Conservation (phyloP, 2,888 invertebrate species). For the Automeris io region DNA sequence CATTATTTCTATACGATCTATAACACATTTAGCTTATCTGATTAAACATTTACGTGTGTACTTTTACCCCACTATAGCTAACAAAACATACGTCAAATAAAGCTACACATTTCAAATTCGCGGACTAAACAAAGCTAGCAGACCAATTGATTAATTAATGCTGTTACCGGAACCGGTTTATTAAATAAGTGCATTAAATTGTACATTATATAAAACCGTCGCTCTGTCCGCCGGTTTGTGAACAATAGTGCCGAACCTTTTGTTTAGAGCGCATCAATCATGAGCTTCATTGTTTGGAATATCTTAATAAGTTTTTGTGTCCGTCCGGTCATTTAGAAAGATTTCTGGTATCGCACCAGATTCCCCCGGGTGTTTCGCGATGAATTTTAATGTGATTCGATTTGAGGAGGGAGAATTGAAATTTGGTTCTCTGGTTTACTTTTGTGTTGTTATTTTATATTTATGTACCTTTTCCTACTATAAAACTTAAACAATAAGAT, state of each 20-base stretch:
- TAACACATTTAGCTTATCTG: too few species aligned
- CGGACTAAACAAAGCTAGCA: slow-evolving; percentile 36
- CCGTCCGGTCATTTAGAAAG: slow-evolving; percentile 71
- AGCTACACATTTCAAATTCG: slow-evolving; percentile 10
- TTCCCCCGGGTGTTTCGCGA: slow-evolving; percentile 29
- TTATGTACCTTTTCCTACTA: background rate
- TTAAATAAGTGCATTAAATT: slow-evolving; percentile 62
- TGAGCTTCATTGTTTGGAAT: slow-evolving; percentile 58
- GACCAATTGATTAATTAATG: slow-evolving; percentile 60
- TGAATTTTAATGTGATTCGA: slow-evolving; percentile 48
- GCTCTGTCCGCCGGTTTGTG: slow-evolving; percentile 38
- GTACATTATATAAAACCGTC: slow-evolving; percentile 37
- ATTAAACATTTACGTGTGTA: too few species aligned
- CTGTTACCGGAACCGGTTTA: slow-evolving; percentile 61
- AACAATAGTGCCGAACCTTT: slow-evolving; percentile 57
- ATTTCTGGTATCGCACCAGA: slow-evolving; percentile 49
- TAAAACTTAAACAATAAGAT: background rate
- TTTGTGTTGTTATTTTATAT: background rate
- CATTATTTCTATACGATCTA: too few species aligned
- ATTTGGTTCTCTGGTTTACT: slow-evolving; percentile 15
- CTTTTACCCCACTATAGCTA: background rate
- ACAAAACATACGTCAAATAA: background rate
- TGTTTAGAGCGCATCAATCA: slow-evolving; percentile 71
- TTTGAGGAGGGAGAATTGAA: slow-evolving; percentile 33
- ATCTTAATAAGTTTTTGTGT: slow-evolving; percentile 74